Base-by-base conservation (phyloP, 2,888 invertebrate species). In the Tiliacea citrago region DNA sequence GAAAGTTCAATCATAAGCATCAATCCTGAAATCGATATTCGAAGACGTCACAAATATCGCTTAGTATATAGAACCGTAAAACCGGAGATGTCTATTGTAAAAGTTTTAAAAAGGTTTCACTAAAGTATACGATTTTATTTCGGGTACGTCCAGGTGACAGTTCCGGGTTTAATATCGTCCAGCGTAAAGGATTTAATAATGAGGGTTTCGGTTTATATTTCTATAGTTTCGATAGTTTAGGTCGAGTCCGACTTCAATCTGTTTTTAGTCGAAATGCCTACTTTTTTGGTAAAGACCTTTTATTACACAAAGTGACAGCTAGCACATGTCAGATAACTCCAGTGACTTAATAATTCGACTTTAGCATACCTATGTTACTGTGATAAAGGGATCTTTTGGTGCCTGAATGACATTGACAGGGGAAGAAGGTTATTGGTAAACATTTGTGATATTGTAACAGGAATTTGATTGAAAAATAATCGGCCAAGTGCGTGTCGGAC, bases 1-100 rank as follows among this genome's bases (percentile, higher is more conserved):
- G 53, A 70, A 79, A 68, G 75, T 61, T 75, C 75, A 81, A 67
- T 66, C 42, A 47, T 62, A 21, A 68, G 49, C 24, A 63, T 62
- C 49, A 12, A 47, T 63, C 10, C 21, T 29, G 35, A 57, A 69
- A 80, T 69, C 74, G 74, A 80, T 70, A 63, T 35, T 24, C 9
- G 29, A 67, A 62, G 66, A 45, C 51, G 42, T 80, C 55, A 80
- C 45, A 66, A 53, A 45, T 67, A 70, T 61, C 21, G 57, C 10
- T 60, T 16, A 24, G 45, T 42, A 42, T 45, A n/a, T 21, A n/a
- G 45, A 51, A 58, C 65, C 66, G 21, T 77, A 47, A 75, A 60
- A 75, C 60, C 16, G 53, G 58, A 39, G 61, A 45, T 29, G 9
- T 47, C 66, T 51, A 62, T 79, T 72, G 35, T 51, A 18, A 55